A percentile compares a stretch with the other conserved stretches of the same genome.
Conservation (phyloP, 2,797 vertebrate genomes). For the Myripristis murdjan region DNA sequence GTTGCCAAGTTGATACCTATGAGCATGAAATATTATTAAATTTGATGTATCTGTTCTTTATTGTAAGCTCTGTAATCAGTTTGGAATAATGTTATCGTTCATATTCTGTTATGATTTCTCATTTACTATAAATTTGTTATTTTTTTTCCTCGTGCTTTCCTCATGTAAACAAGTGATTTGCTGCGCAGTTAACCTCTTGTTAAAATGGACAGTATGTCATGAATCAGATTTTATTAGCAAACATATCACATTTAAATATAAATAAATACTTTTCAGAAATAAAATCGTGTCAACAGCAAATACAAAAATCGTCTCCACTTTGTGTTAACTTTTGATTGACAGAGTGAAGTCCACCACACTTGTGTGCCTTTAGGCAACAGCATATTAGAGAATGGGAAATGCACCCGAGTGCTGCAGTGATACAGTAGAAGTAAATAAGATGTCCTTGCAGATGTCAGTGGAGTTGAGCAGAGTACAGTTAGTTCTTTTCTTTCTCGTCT, state of each 20-base stretch:
- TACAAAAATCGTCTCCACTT: constrained; percentile 53
- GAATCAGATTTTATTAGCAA: constrained; percentile 62
- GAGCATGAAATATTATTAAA: background rate
- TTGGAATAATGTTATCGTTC: too few species aligned
- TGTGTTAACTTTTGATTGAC: constrained; percentile 8
- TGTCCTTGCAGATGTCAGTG: constrained; percentile 50
- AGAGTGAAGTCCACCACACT: constrained; percentile 36
- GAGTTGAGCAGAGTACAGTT: constrained; percentile 18
- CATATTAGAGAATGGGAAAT: constrained; percentile 36
- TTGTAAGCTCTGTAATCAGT: background rate
- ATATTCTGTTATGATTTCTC: too few species aligned
- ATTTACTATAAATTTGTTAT: too few species aligned
- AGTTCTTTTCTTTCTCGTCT: constrained; percentile 27
- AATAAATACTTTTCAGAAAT: constrained; percentile 42
- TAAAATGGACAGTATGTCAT: background rate
- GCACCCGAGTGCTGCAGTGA: constrained; percentile 16
- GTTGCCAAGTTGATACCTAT: background rate
- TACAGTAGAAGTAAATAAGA: constrained; percentile 42
- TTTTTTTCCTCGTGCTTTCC: too few species aligned
- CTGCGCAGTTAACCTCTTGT: background rate
- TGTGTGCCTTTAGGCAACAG: background rate
- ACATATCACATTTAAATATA: constrained; percentile 56
- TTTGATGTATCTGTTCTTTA: background rate
- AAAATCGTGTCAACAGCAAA: constrained; percentile 34
- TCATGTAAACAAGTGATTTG: background rate